Conservation (phyloP, 2,797 vertebrate species). For the Ciconia nigra region DNA sequence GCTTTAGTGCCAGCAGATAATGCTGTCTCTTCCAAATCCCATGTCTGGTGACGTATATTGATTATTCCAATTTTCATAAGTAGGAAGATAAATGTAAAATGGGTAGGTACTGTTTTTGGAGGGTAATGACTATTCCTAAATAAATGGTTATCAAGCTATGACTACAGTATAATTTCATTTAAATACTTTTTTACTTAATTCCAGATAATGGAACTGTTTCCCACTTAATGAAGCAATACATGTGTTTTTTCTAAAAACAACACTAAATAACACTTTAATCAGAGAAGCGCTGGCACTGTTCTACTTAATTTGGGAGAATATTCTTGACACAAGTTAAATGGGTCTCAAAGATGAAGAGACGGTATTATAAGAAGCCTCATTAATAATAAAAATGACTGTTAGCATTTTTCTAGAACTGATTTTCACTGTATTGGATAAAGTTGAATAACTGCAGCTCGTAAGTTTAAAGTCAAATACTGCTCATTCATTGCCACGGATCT, state of each 20-base stretch:
- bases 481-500: slow-evolving; percentile 78
- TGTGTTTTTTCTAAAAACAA: slow-evolving; percentile 41
- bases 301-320: slow-evolving; percentile 52
- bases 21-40: not conserved
- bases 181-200: slow-evolving; percentile 18
- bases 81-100: not conserved
- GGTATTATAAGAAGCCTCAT: slow-evolving; percentile 54
- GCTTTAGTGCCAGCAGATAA: not conserved
- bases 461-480: slow-evolving; percentile 87
- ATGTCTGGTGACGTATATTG: not conserved
- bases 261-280: slow-evolving; percentile 57
- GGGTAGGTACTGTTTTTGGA: not conserved
- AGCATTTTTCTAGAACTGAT: slow-evolving; percentile 62
- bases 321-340: slow-evolving; percentile 49
- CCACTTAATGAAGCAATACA: slow-evolving; percentile 14
- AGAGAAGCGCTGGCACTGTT: slow-evolving; percentile 35
- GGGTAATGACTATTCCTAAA: not conserved
- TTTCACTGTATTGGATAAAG: slow-evolving; percentile 72
- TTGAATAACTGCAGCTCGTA: slow-evolving; percentile 84
- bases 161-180: not conserved
- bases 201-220: not conserved
- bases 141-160: not conserved
- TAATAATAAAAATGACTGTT: slow-evolving; percentile 69
- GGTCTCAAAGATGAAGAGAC: slow-evolving; percentile 21
- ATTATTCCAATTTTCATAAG: not conserved